Evolutionary conservation across 2,888 invertebrate species (phyloP).

Genomic region (Mesochorus sp.): DNA sequence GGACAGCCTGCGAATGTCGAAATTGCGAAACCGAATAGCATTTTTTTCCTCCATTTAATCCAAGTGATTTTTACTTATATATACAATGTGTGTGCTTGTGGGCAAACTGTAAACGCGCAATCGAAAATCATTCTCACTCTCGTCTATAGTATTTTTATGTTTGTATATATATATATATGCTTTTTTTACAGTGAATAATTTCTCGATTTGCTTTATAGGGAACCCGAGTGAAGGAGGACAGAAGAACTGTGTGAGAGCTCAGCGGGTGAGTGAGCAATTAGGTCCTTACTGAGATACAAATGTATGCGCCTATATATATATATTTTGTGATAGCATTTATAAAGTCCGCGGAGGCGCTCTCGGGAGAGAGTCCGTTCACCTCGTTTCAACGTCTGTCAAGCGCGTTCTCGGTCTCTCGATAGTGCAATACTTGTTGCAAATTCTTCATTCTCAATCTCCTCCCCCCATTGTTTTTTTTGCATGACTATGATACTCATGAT

Average conservation of each 20-base stretch:
- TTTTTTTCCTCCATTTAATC: background rate
- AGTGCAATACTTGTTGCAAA: constrained; percentile 12
- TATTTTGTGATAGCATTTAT: constrained; percentile 36
- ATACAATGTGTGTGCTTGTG: background rate
- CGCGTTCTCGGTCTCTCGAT: constrained; percentile 25
- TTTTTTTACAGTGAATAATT: constrained; percentile 43
- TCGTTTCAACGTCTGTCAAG: constrained; percentile 45
- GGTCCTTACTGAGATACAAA: constrained; percentile 48
- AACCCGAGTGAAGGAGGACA: constrained; percentile 36
- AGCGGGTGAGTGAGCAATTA: constrained; percentile 63
- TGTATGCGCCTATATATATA: background rate
- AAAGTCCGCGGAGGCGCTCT: constrained; percentile 29
- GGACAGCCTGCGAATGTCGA: constrained; percentile 28
- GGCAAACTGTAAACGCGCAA: constrained; percentile 29
- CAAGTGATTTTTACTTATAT: background rate
- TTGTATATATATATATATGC: background rate
- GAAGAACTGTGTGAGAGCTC: constrained; percentile 39
- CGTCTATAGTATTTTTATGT: constrained; percentile 20
- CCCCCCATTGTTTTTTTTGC: background rate
- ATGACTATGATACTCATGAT: background rate
- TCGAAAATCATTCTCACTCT: constrained; percentile 59
- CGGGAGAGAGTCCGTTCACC: constrained; percentile 59
- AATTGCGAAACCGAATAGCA: constrained; percentile 42
- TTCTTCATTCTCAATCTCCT: constrained; percentile 1
- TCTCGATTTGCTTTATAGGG: constrained; percentile 33